phyloP scores from a whole-genome alignment of 2,113 vertebrate genomes.

The Sporophila hypoxantha region DNA sequence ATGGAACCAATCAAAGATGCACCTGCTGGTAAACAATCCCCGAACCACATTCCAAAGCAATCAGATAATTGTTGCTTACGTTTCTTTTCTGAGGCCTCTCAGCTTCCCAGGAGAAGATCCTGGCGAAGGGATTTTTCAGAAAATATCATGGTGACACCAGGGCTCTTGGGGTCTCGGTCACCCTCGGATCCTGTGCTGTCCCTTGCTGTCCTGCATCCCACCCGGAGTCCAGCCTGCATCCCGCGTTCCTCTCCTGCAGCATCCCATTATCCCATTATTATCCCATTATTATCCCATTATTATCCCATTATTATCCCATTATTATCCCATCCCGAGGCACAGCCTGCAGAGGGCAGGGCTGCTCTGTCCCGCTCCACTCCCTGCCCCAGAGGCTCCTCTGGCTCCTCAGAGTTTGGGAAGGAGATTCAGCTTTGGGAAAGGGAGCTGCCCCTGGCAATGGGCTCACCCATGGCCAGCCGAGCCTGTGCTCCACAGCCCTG shows the following conservation, averaged over 20 bases:
- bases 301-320: neutral
- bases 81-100: no score
- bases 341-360: slow-evolving; percentile 41
- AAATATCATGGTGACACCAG: no score
- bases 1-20: no score
- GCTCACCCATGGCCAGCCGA: accelerated
- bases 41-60: no score
- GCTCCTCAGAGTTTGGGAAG: neutral
- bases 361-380: accelerated
- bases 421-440: neutral
- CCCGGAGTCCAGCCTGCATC: neutral
- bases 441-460: neutral
- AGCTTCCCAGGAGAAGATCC: no score
- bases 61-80: no score
- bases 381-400: neutral
- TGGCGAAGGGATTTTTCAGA: no score
- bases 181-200: neutral
- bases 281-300: neutral
- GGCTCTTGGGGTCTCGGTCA: neutral
- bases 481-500: neutral
- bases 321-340: neutral
- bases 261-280: neutral
- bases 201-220: neutral
- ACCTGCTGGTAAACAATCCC: no score
- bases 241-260: accelerated